Base-by-base conservation (phyloP, 2,113 vertebrate species). In the Forbesichthys papilliferus region DNA sequence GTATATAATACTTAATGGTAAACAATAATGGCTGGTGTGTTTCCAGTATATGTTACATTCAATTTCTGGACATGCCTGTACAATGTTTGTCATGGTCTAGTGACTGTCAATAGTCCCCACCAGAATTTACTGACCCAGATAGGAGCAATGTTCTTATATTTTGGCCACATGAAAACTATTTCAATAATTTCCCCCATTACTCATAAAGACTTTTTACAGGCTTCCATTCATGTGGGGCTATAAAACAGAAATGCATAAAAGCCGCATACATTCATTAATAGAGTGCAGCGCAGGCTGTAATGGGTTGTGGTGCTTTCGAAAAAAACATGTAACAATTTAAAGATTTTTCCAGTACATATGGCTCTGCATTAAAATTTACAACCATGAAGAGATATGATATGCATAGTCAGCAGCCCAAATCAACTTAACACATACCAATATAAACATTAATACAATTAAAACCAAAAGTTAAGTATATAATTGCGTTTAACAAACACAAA, bases 181-280 rank as follows among this genome's bases (percentile, higher is more conserved):
- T 78, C 64, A 65, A 69, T 80, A 46, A 64, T 67, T 86, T 80
- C 80, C 62, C 71, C 75, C 74, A 75, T 85, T 80, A 84, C 67
- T 8, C 68, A 64, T 65, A 11, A 36, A 81, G 33, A 7, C 12
- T 73, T 84, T 60, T 84, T 74, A 75, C 12, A 64, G 66, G 68
- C 34, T 11, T 68, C 33, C 36, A 10, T 57, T 71, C 65, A n/a
- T 66, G 57, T 54, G 48, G 54, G 52, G 59, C 16, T 79, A 68
- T 4, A 63, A 64, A 9, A 27, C 60, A 42, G 4, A 42, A 14
- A 3, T 46, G 18, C 74, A 73, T 69, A 75, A 81, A 77, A 72
- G 53, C 67, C 48, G 60, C 49, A 64, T 64, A 61, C 64, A 73
- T 61, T 56, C 13, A 62, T n/a, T 2, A 56, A 16, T 4, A 61